Base-by-base conservation (phyloP, 2,888 invertebrate species). In the Sphecodes monilicornis region DNA sequence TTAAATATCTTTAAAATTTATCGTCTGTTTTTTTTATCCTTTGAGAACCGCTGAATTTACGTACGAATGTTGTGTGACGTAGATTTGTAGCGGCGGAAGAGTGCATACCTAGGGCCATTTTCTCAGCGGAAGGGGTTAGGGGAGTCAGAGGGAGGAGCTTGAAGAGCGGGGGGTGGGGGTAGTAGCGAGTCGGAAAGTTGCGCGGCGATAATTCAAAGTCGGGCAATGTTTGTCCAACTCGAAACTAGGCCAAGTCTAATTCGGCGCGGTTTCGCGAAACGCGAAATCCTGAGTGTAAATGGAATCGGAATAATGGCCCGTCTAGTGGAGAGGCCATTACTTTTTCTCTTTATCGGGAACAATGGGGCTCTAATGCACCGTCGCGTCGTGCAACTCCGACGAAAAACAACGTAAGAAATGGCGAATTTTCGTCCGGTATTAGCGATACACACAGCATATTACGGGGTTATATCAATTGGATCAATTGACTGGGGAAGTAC, bases 231-330 rank as follows among this genome's bases (percentile, higher is more conserved):
- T 71, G 82, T 80, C 16, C 64, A 36, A 43, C 29, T 54, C 16
- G 70, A 32, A 82, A 82, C 80, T 80, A 71, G 82, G 80, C 64
- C 80, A 80, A 80, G 80, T 75, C 74, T 79, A 70, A 60, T 50
- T 70, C 70, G 60, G 26, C 69, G 46, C 36, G 50, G 80, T 75
- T 64, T 75, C 74, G 66, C 70, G 74, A 80, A 82, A 82, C 64
- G 41, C 70, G 80, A 82, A 79, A 82, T 79, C 73, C 69, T 54
- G 74, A 80, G 80, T 82, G 80, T 74, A 80, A 80, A 82, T 74
- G 46, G 29, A 32, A 82, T 46, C 72, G 43, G 79, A 79, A 74
- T 82, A 82, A 79, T 76, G 71, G 50, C 39, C 29, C 26, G 54
- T 11, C 26, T 39, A 22, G 68, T 41, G 64, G 54, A 60, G 41